Evolutionary conservation across 2,113 vertebrate species (phyloP), one percentile per base, ranked within the genome.

Genomic region (Oreochromis niloticus): DNA sequence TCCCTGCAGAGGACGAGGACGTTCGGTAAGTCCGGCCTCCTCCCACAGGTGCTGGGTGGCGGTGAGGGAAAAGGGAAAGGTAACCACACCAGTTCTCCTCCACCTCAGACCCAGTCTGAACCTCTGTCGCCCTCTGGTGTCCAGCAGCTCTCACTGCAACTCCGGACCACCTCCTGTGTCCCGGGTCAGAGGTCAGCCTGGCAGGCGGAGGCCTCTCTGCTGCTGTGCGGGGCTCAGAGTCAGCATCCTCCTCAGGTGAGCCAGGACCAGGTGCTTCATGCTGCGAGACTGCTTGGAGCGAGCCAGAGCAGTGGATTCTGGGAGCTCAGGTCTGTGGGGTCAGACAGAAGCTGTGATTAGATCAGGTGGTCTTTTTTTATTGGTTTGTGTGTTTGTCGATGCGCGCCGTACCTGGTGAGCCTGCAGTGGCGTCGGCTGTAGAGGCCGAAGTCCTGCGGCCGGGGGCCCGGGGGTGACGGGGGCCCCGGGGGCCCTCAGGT

Each of bases 231-330:
- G 71, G 73, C 63, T 63, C 3, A 50, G 41, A 3, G 22, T 80
- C 84, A 94, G 80, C n/a, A 93, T 84, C 90, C 81, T 90, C 78
- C 85, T 88, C 87, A 94, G 87, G 83, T 93, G 93, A 81, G 59
- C 1, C 24, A 91, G 36, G 7, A 93, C 63, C 87, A 88, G 81
- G 61, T 92, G 86, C 79, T 85, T 93, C 80, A 88, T 6, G 43
- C 80, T 52, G 68, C 78, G 6, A 0, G 89, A 3, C 0, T 36
- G 68, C 63, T 84, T 92, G 1, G 87, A 71, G 48, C 13, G 9
- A 30, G 86, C n/a, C 32, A 85, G 16, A 80, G 85, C 66, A 75
- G 75, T 50, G 84, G 59, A 88, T 89, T 87, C 57, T 91, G 91
- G 90, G 84, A 85, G 80, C 5, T 87, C 17, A 6, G 32, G 1